Percentiles rank a stretch among this genome's conserved stretches.
These are phyloP conservation scores for Trichomalopsis sarcophagae DNA, from an alignment of 1,140 invertebrate genomes.

Conservation along the genomic window DNA sequence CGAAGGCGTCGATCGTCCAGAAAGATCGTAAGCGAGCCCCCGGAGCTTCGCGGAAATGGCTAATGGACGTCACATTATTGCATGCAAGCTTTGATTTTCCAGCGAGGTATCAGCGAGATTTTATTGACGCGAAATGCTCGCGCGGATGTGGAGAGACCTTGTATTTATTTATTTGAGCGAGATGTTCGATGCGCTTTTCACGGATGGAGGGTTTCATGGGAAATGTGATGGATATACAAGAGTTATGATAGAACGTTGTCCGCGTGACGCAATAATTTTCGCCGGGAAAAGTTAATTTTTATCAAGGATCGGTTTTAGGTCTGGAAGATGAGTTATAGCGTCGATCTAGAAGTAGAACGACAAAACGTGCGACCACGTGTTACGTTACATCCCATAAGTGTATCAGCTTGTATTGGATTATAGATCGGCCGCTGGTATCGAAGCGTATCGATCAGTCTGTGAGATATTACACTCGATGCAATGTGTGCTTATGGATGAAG, in stretches of 20 bases:
- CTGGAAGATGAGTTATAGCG: neutral
- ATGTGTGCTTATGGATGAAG: too few relatives aligned
- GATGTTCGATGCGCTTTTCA: too few relatives aligned
- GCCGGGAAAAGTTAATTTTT: neutral
- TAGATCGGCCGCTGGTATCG: neutral
- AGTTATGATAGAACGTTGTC: neutral
- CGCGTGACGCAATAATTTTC: neutral
- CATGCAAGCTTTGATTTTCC: neutral
- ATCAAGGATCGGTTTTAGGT: neutral
- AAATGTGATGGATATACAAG: neutral
- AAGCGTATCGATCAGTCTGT: neutral
- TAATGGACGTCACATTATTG: neutral
- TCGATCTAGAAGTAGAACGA: neutral
- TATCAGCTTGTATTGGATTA: conserved; percentile 10
- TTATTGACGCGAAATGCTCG: too few relatives aligned
- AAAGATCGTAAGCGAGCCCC: neutral
- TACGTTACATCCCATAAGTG: neutral
- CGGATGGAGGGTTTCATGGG: too few relatives aligned
- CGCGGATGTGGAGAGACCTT: too few relatives aligned
- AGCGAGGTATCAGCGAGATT: too few relatives aligned
- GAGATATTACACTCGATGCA: neutral
- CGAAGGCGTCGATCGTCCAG: neutral
- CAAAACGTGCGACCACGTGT: neutral
- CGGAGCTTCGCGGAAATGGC: neutral
- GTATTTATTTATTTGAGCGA: too few relatives aligned